Base-by-base conservation (phyloP, 2,113 vertebrate species). In the Seriola quinqueradiata region DNA sequence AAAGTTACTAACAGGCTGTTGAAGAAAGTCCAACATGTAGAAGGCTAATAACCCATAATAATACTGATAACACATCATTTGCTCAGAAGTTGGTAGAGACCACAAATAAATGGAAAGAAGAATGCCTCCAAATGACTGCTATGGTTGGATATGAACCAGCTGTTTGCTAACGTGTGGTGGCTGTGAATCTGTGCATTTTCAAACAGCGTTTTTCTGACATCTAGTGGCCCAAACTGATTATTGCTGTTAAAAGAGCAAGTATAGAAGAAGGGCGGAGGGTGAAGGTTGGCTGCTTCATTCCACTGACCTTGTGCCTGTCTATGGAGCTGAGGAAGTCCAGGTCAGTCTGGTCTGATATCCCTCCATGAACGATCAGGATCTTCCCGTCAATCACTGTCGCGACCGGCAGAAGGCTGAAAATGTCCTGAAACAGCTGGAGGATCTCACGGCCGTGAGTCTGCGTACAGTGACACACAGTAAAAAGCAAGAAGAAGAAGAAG, bases 271-370 rank as follows among this genome's bases (percentile, higher is more conserved):
- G 69, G 0, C 1, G 12, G 25, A 46, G 23, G n/a, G 13, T 16
- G 23, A 48, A 48, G 13, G 42, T 12, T 1, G 25, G 14, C n/a
- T 50, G 10, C 2, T n/a, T 34, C 17, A 12, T 40, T 54, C 7
- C 42, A 17, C 95, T 95, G 90, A 99, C 98, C 96, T 97, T 98
- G 89, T 95, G 95, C 86, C 98, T 96, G 40, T 98, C 93, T 81
- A 99, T 75, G 2, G 84, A 87, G 67, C 89, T 94, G 69, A 99
- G 96, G 72, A 96, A 94, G 87, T 96, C 94, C 92, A 99, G 88
- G 86, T 99, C 96, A 1, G 97, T 99, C 75, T 95, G 95, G 82
- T 98, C 96, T 2, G 98, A 97, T 88, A 99, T 97, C 0, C 98
- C 98, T 52, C 98, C 98, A 3, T 99, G 98, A 50, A 99, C 92